Evolutionary conservation across 2,797 vertebrate species (phyloP), one percentile per base, ranked within the genome.

Genomic region (Leucoraja ocellata): DNA sequence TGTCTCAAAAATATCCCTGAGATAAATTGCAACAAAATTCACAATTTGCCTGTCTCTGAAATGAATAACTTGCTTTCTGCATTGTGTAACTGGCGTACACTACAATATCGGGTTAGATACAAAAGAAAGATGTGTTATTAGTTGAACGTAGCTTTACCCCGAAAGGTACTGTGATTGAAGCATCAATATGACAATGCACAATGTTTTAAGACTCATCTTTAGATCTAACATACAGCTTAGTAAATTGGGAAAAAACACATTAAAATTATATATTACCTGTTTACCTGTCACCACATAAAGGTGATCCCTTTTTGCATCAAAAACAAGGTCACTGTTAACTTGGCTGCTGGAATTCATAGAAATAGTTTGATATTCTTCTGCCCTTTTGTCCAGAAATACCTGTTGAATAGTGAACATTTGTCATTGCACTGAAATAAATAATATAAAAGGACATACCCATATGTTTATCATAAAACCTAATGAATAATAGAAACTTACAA

Each of bases 241-340:
- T 39, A 93, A 93, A 93, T 91, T 90, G 18, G 28, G 21, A 14
- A 39, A 39, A 10, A 92, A 13, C 54, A 10, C 36, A 39, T 13
- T n/a, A 36, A 86, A 77, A 71, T 58, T 28, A 81, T 54, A 54
- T 91, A 0, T 80, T 95, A 99, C 99, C 98, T 98, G 98, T 94
- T 96, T 97, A 94, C 98, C 97, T 8, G 98, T 98, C 96, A 99
- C 98, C 94, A 98, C 96, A 0, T 99, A 99, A 11, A 99, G 95
- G 94, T 97, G 96, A 94, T 96, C 96, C 93, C 96, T 95, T 84
- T 95, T 95, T 93, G 94, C 94, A 93, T 99, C 98, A 94, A 99
- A 97, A 93, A 98, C 97, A 78, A 99, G 96, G 95, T 99, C 98
- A 94, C 96, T 98, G 95, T 98, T 98, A 94, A 99, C 95, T 0